These are phyloP conservation scores for Lacerta bilineata DNA, from an alignment of 2,797 vertebrate species.

Conservation along the genomic window DNA sequence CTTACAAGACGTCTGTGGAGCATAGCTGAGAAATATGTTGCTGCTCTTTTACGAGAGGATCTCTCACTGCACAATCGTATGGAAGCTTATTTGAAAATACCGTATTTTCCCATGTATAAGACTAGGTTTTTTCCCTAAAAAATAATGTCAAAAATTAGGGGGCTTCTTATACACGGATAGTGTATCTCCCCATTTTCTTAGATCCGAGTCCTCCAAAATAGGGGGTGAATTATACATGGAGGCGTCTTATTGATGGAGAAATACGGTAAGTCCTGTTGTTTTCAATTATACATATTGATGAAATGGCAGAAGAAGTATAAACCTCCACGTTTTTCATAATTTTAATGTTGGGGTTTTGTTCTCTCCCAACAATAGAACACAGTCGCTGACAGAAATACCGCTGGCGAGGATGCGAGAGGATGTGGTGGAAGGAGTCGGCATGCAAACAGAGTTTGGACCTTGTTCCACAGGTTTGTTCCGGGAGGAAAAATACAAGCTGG, in stretches of 20 bases:
- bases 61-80: background rate
- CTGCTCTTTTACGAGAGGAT: background rate
- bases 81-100: background rate
- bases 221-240: too few relatives aligned
- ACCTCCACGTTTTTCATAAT: background rate
- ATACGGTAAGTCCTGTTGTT: background rate
- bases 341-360: background rate
- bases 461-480: background rate
- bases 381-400: slow-evolving; percentile 72
- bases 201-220: too few relatives aligned
- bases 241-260: too few relatives aligned
- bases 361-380: slow-evolving; percentile 61
- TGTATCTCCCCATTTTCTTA: too few relatives aligned
- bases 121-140: too few relatives aligned
- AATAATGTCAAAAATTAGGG: too few relatives aligned
- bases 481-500: background rate
- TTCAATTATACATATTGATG: background rate
- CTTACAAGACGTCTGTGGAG: background rate
- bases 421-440: background rate
- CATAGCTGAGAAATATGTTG: background rate
- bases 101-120: too few relatives aligned
- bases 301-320: background rate
- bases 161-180: too few relatives aligned
- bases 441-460: background rate
- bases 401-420: slow-evolving; percentile 32